A percentile compares a stretch with the other conserved stretches of the same genome.
Evolutionary conservation across 2,888 invertebrate genomes (phyloP).

Genomic region (Pammene aurita): DNA sequence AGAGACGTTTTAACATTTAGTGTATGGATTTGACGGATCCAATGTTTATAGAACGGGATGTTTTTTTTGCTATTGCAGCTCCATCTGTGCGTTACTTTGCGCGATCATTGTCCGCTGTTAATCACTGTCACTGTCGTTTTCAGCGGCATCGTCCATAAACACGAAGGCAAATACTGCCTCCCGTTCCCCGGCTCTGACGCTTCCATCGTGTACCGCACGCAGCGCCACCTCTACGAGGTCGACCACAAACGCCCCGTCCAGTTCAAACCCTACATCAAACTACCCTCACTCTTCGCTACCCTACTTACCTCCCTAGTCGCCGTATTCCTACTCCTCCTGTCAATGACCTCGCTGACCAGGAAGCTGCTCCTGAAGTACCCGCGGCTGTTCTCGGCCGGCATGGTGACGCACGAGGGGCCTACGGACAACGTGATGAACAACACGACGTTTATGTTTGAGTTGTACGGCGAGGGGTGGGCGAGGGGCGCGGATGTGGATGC

Average conservation of each 20-base stretch:
- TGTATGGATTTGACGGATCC: too few relatives aligned
- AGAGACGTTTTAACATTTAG: too few relatives aligned
- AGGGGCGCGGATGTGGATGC: constrained; percentile 77
- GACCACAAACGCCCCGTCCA: constrained; percentile 90
- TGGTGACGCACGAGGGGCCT: constrained; percentile 86
- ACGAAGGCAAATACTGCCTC: constrained; percentile 83
- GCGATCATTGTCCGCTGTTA: too few relatives aligned
- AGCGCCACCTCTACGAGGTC: constrained; percentile 87
- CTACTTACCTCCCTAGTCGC: constrained; percentile 82
- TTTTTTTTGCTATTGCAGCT: too few relatives aligned
- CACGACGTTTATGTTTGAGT: constrained; percentile 85
- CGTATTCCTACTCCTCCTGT: constrained; percentile 63
- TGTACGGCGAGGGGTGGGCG: constrained; percentile 92
- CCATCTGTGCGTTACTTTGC: too few relatives aligned
- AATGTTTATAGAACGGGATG: too few relatives aligned
- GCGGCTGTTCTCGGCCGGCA: constrained; percentile 87
- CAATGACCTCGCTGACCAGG: constrained; percentile 51
- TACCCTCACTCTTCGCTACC: constrained; percentile 66
- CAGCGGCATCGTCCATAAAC: constrained; percentile 80
- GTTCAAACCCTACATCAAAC: constrained; percentile 88
- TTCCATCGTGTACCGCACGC: constrained; percentile 91
- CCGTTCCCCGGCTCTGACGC: constrained; percentile 93
- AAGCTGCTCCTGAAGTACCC: constrained; percentile 56
- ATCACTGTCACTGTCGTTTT: constrained; percentile 37
- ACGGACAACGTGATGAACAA: constrained; percentile 83